These are phyloP conservation scores for Protonibea diacanthus DNA, from an alignment of 2,797 vertebrate species.

Conservation along the genomic window DNA sequence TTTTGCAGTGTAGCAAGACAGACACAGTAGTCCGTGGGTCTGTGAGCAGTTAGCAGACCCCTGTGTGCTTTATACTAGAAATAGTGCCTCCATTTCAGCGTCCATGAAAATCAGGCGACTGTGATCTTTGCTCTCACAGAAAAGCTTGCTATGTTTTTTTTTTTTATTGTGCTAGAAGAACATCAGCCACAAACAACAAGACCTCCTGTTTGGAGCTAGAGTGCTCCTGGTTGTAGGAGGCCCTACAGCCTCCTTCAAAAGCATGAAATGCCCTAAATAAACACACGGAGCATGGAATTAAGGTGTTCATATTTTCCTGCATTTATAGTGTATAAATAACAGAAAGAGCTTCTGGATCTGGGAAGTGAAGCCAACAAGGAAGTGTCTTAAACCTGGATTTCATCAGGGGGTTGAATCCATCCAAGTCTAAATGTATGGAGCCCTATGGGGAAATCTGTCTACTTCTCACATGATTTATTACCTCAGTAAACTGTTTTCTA, in stretches of 20 bases:
- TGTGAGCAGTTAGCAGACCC: constrained; percentile 50
- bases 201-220: neutral
- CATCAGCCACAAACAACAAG: constrained; percentile 10
- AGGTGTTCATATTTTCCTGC: neutral
- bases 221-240: neutral
- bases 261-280: neutral
- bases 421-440: too few relatives aligned
- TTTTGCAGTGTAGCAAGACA: constrained; percentile 42
- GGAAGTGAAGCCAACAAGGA: too few relatives aligned
- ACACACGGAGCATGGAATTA: neutral
- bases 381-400: too few relatives aligned
- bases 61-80: constrained; percentile 38
- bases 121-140: constrained; percentile 44
- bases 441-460: too few relatives aligned
- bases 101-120: constrained; percentile 25
- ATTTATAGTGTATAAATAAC: too few relatives aligned
- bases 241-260: neutral
- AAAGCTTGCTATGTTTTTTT: constrained; percentile 22
- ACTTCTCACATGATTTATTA: too few relatives aligned
- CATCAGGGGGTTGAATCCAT: too few relatives aligned
- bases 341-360: too few relatives aligned
- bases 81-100: constrained; percentile 31
- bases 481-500: too few relatives aligned
- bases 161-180: constrained; percentile 1
- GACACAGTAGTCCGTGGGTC: constrained; percentile 33